phyloP scores from a whole-genome alignment of 1,140 invertebrate species.

The Trachymyrmex septentrionalis region DNA sequence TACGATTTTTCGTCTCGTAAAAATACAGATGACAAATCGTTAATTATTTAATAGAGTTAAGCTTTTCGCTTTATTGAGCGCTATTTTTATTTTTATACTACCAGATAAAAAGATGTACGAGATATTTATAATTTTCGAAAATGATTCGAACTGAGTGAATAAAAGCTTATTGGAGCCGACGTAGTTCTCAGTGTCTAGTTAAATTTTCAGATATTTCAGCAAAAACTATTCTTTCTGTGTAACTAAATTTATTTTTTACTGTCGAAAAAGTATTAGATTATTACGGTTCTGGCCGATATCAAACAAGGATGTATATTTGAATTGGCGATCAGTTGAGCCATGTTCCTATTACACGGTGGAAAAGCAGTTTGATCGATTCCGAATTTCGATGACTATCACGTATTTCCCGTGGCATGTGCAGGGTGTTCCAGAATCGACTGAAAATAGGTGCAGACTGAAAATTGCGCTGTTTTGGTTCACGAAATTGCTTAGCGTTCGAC shows the following conservation, averaged over 20 bases:
- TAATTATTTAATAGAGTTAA: constrained; percentile 21
- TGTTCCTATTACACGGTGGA: constrained; percentile 29
- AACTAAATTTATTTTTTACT: neutral
- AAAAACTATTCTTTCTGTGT: neutral
- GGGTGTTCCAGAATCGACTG: neutral
- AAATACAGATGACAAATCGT: neutral
- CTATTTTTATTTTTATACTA: neutral
- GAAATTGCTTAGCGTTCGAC: neutral
- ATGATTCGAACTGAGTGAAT: too few species aligned
- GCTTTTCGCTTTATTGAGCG: constrained; percentile 5
- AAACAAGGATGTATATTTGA: constrained; percentile 37
- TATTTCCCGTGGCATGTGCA: constrained; percentile 13
- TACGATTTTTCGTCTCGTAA: constrained; percentile 11
- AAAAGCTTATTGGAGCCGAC: too few species aligned
- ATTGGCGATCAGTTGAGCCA: constrained; percentile 31
- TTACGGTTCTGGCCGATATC: neutral
- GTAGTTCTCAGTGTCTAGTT: too few species aligned
- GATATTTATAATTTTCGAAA: neutral
- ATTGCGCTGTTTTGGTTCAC: neutral
- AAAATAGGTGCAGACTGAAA: neutral
- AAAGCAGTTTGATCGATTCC: constrained; percentile 40
- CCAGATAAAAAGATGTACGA: neutral
- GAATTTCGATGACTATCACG: constrained; percentile 52
- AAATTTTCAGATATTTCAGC: too few species aligned
- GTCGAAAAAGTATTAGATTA: neutral